Percentiles rank a stretch among this genome's conserved stretches.
phyloP scores from a whole-genome alignment of 2,888 invertebrate species.

The Iselma pallidipennis region DNA sequence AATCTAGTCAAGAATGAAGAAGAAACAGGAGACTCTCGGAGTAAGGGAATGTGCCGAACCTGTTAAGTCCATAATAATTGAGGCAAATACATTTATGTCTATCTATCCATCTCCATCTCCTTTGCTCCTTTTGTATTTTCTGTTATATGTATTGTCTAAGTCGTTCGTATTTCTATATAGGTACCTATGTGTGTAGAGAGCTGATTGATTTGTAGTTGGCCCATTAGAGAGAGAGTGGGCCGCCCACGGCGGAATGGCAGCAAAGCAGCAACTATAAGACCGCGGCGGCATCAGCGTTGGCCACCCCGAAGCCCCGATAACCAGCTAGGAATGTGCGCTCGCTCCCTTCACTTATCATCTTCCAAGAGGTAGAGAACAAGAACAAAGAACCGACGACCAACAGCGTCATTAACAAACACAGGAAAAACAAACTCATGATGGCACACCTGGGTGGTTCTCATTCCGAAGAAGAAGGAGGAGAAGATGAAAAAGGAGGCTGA shows the following conservation, averaged over 20 bases:
- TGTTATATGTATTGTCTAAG: too few relatives aligned
- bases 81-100: too few relatives aligned
- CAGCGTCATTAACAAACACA: slow-evolving; percentile 57
- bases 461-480: slow-evolving; percentile 10
- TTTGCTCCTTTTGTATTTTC: background rate
- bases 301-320: slow-evolving; percentile 51
- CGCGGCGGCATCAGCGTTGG: slow-evolving; percentile 28
- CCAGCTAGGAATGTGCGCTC: slow-evolving; percentile 42
- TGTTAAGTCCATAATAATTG: background rate
- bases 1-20: background rate
- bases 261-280: too few relatives aligned
- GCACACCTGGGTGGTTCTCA: slow-evolving; percentile 55
- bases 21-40: too few relatives aligned
- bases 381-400: slow-evolving; percentile 47
- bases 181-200: slow-evolving; percentile 29
- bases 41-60: too few relatives aligned
- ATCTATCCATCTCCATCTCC: background rate
- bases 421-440: slow-evolving; percentile 55
- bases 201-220: slow-evolving; percentile 54
- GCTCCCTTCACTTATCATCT: slow-evolving; percentile 37
- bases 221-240: slow-evolving; percentile 47
- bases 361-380: slow-evolving; percentile 13
- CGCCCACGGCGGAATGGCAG: slow-evolving; percentile 48
- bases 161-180: background rate
- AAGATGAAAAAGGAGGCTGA: background rate